Conservation (phyloP, 2,888 invertebrate genomes). For the Ophonus ardosiacus region DNA sequence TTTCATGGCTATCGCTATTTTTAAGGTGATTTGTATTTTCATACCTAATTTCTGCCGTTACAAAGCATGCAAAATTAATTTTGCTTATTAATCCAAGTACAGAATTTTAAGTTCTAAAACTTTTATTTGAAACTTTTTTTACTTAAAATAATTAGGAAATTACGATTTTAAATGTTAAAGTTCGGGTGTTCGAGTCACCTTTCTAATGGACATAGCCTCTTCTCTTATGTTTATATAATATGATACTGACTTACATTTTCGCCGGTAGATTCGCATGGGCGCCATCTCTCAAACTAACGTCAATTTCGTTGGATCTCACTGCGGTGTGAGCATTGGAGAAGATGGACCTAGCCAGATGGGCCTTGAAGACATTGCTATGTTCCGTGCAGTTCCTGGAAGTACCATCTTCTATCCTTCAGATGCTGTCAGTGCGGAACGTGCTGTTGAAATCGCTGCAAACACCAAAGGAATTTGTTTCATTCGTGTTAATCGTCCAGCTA, state of each 20-base stretch:
- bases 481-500: slow-evolving; percentile 95
- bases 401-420: slow-evolving; percentile 91
- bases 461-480: slow-evolving; percentile 97
- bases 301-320: slow-evolving; percentile 98
- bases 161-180: no score
- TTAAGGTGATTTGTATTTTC: no score
- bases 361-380: slow-evolving; percentile 97
- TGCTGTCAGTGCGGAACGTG: slow-evolving; percentile 95
- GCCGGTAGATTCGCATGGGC: slow-evolving; percentile 94
- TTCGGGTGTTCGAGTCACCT: no score
- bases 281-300: slow-evolving; percentile 99
- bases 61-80: no score
- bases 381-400: slow-evolving; percentile 92
- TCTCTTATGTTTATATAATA: no score
- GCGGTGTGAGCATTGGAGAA: slow-evolving; percentile 98
- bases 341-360: slow-evolving; percentile 99
- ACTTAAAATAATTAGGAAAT: no score
- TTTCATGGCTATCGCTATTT: no score
- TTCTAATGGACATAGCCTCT: no score
- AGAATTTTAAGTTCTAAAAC: no score
- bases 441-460: slow-evolving; percentile 97
- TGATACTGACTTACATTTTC: slow-evolving; percentile 18
- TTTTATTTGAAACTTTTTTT: no score
- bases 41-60: no score
- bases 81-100: no score